Percentiles rank a stretch among this genome's conserved stretches.
These are phyloP conservation scores for Pangasius sanitwongsei DNA, from an alignment of 2,797 vertebrate species.

Conservation along the genomic window DNA sequence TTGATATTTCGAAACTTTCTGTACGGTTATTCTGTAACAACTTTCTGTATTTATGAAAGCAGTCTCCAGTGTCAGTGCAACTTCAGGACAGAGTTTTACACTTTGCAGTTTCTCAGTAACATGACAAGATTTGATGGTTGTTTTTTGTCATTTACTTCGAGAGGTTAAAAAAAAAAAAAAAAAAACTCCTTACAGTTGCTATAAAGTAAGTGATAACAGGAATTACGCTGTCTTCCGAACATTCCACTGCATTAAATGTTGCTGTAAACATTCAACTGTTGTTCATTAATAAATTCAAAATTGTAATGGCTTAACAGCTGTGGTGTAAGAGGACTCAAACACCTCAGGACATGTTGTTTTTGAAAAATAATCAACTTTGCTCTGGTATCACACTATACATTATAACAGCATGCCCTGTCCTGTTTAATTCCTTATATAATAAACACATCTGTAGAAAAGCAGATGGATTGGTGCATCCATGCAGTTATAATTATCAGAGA, in stretches of 20 bases:
- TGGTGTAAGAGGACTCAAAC: neutral
- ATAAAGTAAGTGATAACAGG: neutral
- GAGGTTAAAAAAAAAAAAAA: neutral
- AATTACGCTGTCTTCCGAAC: neutral
- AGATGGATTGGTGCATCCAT: conserved; percentile 39
- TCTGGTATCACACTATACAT: neutral
- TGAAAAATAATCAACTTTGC: neutral
- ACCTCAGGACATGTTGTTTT: neutral
- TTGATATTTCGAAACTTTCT: too few species aligned
- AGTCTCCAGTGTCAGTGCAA: too few species aligned
- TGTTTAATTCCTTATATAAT: conserved; percentile 23
- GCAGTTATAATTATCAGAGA: conserved; percentile 40
- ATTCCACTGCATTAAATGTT: neutral
- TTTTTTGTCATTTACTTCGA: neutral
- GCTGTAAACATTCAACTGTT: neutral
- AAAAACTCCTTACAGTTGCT: neutral
- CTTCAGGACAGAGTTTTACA: too few species aligned
- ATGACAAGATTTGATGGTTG: neutral
- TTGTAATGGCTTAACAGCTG: neutral
- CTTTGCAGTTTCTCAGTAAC: neutral
- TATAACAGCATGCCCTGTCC: neutral
- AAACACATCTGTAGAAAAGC: conserved; percentile 30
- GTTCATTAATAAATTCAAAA: neutral
- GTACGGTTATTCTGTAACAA: too few species aligned
- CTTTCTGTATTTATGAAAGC: too few species aligned